A percentile compares a stretch with the other conserved stretches of the same genome.
phyloP scores from a whole-genome alignment of 2,797 vertebrate species.

The Sebastes variabilis region DNA sequence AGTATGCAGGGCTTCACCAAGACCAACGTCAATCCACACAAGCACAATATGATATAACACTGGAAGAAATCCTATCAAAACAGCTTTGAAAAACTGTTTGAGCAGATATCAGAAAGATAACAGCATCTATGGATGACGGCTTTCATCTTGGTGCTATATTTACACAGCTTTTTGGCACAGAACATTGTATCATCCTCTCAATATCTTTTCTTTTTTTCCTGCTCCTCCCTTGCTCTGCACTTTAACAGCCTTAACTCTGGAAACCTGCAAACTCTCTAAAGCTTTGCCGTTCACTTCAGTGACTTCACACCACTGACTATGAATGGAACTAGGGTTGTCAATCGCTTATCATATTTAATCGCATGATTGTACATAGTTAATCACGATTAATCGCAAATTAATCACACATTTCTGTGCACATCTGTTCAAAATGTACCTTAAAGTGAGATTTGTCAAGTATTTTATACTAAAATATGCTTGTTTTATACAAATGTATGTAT shows the following conservation, averaged over 20 bases:
- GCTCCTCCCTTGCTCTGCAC: not conserved
- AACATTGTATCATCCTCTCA: not conserved
- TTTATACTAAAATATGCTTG: not conserved
- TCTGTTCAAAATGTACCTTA: not conserved
- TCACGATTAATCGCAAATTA: rapidly evolving
- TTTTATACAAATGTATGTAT: not conserved
- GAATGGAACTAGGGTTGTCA: not conserved
- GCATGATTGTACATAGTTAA: no score
- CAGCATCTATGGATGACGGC: not conserved
- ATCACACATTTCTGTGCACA: not conserved
- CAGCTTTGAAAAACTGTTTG: not conserved
- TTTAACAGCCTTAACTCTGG: not conserved
- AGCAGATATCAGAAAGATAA: not conserved
- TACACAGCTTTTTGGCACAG: not conserved
- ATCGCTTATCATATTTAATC: no score
- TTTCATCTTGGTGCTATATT: not conserved
- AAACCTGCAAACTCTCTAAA: not conserved
- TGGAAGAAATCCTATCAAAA: not conserved
- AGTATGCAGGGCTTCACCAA: not conserved
- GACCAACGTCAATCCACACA: not conserved
- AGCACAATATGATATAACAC: not conserved
- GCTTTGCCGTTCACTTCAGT: not conserved
- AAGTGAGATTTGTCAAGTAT: not conserved
- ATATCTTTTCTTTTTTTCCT: not conserved
- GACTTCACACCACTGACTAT: constrained; percentile 7